A percentile compares a stretch with the other conserved stretches of the same genome.
These are phyloP conservation scores for Chelonus insularis DNA, from an alignment of 1,140 invertebrate genomes.

Conservation along the genomic window DNA sequence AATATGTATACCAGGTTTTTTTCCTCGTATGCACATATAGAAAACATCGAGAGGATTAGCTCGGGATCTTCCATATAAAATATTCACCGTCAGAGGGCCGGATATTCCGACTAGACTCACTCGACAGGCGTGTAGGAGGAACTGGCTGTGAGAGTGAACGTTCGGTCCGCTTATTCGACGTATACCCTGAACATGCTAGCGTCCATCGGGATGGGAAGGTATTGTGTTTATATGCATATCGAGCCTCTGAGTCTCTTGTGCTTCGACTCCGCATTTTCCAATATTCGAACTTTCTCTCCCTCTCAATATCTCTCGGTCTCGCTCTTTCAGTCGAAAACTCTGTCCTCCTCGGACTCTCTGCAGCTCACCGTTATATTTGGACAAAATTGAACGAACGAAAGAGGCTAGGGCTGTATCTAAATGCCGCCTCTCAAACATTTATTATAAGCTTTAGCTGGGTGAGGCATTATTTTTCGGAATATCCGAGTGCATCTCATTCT, in stretches of 20 bases:
- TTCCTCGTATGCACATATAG: constrained; percentile 13
- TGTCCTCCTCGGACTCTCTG: constrained; percentile 22
- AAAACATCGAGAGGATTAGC: constrained; percentile 20
- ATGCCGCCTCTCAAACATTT: constrained; percentile 47
- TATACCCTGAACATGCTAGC: neutral
- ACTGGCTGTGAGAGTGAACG: constrained; percentile 18
- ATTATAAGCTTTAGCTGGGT: constrained; percentile 50
- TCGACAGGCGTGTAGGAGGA: constrained; percentile 18
- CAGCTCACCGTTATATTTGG: constrained; percentile 48
- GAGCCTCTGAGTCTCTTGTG: constrained; percentile 38
- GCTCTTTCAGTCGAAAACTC: neutral
- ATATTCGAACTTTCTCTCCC: constrained; percentile 47
- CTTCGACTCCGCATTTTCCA: constrained; percentile 49
- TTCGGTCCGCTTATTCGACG: constrained; percentile 20
- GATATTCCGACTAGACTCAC: constrained; percentile 32
- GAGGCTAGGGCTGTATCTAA: constrained; percentile 35
- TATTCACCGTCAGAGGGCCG: constrained; percentile 38
- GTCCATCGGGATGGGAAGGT: constrained; percentile 32
- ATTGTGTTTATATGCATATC: constrained; percentile 53
- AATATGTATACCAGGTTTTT: constrained; percentile 18
- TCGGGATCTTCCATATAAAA: constrained; percentile 42
- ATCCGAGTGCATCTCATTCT: constrained; percentile 26
- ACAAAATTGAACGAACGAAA: constrained; percentile 48
- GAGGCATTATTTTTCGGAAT: constrained; percentile 37
- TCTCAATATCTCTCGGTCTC: constrained; percentile 11